These are phyloP conservation scores for Ichneumoninae sp. DNA, from an alignment of 2,888 invertebrate genomes.

Conservation along the genomic window DNA sequence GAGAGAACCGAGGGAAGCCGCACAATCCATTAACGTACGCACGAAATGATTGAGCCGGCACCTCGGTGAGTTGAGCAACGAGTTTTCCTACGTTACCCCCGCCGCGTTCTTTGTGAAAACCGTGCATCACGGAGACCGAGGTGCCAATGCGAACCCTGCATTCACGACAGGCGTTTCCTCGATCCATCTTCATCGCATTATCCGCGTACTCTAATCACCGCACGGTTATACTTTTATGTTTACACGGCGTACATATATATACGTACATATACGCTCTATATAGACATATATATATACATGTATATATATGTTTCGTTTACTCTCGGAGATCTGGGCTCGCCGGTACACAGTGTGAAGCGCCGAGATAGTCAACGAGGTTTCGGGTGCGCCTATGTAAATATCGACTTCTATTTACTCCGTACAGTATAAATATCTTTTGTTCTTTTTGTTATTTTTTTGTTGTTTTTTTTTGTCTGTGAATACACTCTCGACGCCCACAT, in stretches of 20 bases:
- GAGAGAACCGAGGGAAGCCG: background rate
- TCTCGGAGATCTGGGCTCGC: background rate
- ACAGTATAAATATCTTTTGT: constrained; percentile 51
- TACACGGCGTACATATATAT: constrained; percentile 18
- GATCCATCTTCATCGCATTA: constrained; percentile 43
- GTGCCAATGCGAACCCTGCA: constrained; percentile 14
- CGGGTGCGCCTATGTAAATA: constrained; percentile 61
- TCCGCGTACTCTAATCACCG: constrained; percentile 33
- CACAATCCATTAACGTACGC: background rate
- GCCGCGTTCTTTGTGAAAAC: no score
- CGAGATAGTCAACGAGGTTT: constrained; percentile 34
- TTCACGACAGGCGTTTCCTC: constrained; percentile 38
- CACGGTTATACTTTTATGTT: constrained; percentile 29
- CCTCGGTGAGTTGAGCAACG: background rate
- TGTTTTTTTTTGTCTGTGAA: constrained; percentile 7
- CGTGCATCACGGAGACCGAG: no score
- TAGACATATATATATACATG: background rate
- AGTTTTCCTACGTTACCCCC: background rate
- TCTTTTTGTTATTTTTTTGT: constrained; percentile 27
- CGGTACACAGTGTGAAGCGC: background rate
- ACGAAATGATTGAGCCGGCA: constrained; percentile 17
- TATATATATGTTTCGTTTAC: constrained; percentile 11
- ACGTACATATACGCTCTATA: background rate
- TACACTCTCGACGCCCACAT: background rate
- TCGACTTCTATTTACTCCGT: constrained; percentile 44